Evolutionary conservation across 2,797 vertebrate species (phyloP).

Genomic region (Taeniopygia guttata): DNA sequence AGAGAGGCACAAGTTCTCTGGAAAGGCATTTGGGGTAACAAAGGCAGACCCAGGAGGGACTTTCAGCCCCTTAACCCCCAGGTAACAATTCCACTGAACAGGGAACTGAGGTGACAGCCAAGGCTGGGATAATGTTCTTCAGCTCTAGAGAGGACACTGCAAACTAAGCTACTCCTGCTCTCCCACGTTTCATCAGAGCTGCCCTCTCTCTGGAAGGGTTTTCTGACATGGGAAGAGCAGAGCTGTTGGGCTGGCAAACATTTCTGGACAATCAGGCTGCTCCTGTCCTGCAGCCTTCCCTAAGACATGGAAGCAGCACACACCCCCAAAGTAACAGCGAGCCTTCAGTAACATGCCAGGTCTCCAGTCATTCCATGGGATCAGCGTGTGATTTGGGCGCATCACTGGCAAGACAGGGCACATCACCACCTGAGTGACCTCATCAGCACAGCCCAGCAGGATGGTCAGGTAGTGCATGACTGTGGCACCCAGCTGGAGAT

Average conservation of each 20-base stretch:
- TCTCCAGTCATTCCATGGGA: background rate
- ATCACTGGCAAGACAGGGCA: rapidly evolving
- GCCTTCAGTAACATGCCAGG: background rate
- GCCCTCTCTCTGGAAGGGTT: background rate
- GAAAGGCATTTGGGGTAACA: background rate
- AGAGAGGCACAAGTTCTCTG: background rate
- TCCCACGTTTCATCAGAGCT: background rate
- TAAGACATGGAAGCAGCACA: background rate
- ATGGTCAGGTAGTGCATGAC: rapidly evolving
- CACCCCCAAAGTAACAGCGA: background rate
- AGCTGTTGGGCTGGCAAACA: background rate
- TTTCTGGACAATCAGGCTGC: background rate
- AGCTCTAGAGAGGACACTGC: background rate
- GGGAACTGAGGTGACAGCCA: rapidly evolving
- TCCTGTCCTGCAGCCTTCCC: background rate
- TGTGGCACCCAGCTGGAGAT: background rate
- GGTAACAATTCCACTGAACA: background rate
- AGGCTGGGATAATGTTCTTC: background rate
- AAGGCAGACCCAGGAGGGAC: background rate
- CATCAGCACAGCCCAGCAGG: rapidly evolving
- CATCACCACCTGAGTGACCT: rapidly evolving
- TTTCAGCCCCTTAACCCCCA: background rate
- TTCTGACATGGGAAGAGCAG: background rate
- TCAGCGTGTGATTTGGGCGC: background rate
- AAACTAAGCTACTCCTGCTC: background rate